phyloP scores from a whole-genome alignment of 1,140 invertebrate genomes.

The Drosophila busckii region DNA sequence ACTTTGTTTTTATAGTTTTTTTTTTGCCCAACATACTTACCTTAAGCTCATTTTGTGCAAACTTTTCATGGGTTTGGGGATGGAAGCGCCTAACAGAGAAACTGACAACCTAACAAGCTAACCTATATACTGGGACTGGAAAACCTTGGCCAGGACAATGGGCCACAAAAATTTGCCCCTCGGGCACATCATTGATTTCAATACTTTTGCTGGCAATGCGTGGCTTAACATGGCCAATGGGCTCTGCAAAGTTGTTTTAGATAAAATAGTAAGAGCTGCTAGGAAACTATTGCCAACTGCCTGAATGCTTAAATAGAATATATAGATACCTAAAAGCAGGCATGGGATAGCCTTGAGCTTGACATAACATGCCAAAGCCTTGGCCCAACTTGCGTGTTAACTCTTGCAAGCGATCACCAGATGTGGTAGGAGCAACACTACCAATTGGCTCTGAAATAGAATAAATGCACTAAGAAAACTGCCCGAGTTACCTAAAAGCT shows the following conservation, averaged over 20 bases:
- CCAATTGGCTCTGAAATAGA: slow-evolving; percentile 83
- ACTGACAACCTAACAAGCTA: slow-evolving; percentile 7
- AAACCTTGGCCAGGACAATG: slow-evolving; percentile 85
- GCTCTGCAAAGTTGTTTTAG: slow-evolving; percentile 40
- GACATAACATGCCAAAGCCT: slow-evolving; percentile 81
- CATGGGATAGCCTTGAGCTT: slow-evolving; percentile 83
- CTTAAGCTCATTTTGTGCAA: slow-evolving; percentile 42
- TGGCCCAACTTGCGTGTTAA: slow-evolving; percentile 67
- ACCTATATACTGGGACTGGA: slow-evolving; percentile 86
- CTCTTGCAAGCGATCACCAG: slow-evolving; percentile 81
- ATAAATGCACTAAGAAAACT: not conserved
- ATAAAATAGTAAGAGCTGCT: not conserved
- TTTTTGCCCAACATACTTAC: slow-evolving; percentile 52
- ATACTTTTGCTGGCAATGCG: slow-evolving; percentile 64
- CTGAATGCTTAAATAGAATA: slow-evolving; percentile 6
- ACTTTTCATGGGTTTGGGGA: slow-evolving; percentile 14
- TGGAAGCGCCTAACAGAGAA: slow-evolving; percentile 19
- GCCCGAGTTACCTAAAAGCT: slow-evolving; percentile 79
- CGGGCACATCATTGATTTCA: slow-evolving; percentile 54
- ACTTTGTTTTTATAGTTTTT: no score
- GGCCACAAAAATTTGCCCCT: slow-evolving; percentile 48
- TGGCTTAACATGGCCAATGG: slow-evolving; percentile 66
- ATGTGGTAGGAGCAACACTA: slow-evolving; percentile 83
- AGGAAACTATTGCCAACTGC: slow-evolving; percentile 8
- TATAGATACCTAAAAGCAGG: slow-evolving; percentile 82